Evolutionary conservation across 2,888 invertebrate genomes (phyloP).

Genomic region (Philaethria dido): DNA sequence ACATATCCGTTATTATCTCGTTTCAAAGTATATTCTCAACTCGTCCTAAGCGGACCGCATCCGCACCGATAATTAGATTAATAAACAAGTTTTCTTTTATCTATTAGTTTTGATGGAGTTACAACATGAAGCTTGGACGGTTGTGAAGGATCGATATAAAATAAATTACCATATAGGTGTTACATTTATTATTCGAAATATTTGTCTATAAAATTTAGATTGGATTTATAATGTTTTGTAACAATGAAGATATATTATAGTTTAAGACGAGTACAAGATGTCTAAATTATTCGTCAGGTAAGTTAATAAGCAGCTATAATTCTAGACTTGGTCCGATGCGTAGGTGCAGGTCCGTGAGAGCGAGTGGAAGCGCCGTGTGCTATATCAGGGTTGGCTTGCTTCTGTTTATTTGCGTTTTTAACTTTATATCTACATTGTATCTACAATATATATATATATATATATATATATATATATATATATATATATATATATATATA

Average conservation of each 20-base stretch:
- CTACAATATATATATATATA: no score
- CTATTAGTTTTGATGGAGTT: constrained; percentile 20
- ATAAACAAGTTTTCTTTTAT: constrained; percentile 29
- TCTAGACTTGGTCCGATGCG: constrained; percentile 53
- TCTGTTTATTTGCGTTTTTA: no score
- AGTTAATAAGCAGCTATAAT: constrained; percentile 51
- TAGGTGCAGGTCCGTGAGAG: constrained; percentile 66
- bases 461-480: no score
- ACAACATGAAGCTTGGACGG: constrained; percentile 10
- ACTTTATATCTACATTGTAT: no score
- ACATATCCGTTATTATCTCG: constrained; percentile 23
- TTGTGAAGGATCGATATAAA: constrained; percentile 7
- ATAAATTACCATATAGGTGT: background rate
- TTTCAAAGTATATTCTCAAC: constrained; percentile 16
- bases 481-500: no score
- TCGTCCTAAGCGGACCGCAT: constrained; percentile 18
- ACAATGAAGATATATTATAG: constrained; percentile 33
- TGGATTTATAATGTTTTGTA: background rate
- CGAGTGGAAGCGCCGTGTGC: constrained; percentile 53
- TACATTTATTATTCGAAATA: background rate
- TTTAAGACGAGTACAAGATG: constrained; percentile 40
- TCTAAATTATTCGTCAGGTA: constrained; percentile 47
- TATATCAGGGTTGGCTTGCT: constrained; percentile 46
- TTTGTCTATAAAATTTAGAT: background rate
- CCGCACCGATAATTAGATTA: constrained; percentile 31